Percentiles rank a stretch among this genome's conserved stretches.
phyloP scores from a whole-genome alignment of 1,140 invertebrate species.

The Littorina saxatilis region DNA sequence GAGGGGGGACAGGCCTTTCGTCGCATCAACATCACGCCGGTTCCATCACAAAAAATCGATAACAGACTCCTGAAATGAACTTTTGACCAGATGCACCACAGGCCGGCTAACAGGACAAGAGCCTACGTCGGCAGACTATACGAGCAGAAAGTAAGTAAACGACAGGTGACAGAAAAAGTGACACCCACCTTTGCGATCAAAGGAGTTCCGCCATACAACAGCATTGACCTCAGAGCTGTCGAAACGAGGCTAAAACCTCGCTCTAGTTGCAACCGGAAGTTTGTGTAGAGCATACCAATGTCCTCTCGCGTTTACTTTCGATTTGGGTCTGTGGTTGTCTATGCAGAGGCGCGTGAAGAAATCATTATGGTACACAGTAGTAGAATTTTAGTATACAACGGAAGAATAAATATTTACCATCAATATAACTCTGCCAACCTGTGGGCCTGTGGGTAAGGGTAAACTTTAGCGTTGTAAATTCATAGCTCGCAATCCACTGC shows the following conservation, averaged over 20 bases:
- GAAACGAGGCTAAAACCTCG: slow-evolving; percentile 23
- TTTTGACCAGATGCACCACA: neutral
- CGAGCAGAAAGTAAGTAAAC: neutral
- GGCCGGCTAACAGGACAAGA: neutral
- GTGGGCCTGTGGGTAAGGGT: too few species aligned
- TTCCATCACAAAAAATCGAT: neutral
- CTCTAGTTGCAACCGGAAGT: slow-evolving; percentile 22
- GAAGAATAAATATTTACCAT: too few species aligned
- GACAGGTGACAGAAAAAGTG: slow-evolving; percentile 26
- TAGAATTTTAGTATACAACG: too few species aligned
- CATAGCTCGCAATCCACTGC: too few species aligned
- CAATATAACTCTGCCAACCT: too few species aligned
- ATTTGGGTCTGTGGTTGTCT: neutral
- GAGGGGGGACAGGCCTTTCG: neutral
- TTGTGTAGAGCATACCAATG: neutral
- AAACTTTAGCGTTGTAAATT: too few species aligned
- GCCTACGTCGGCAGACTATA: neutral
- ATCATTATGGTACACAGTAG: too few species aligned
- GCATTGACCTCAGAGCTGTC: slow-evolving; percentile 17
- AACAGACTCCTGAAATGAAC: neutral
- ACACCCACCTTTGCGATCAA: slow-evolving; percentile 31
- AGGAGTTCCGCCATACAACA: slow-evolving; percentile 20
- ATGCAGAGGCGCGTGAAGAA: too few species aligned
- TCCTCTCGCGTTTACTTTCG: neutral
- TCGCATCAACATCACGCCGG: neutral